Evolutionary conservation across 2,888 invertebrate species (phyloP), one percentile per base, ranked within the genome.

Genomic region (Drosophila neoperkinsi): DNA sequence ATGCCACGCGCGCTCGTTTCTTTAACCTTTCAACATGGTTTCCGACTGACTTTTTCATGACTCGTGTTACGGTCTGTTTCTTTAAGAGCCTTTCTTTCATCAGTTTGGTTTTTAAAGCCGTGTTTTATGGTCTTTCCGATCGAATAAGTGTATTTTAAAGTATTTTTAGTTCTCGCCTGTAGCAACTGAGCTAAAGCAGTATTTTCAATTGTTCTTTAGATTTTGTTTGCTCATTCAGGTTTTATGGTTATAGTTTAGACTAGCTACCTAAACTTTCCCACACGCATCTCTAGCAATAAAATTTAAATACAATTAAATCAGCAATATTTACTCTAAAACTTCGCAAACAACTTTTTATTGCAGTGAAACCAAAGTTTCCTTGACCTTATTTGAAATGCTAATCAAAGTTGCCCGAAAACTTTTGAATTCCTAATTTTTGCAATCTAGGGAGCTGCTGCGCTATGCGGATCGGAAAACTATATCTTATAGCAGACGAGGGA

Each of bases 11-110:
- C 25, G n/a, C 13, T n/a, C 71, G 16, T 25, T 16, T n/a, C 34
- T 34, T 58, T 49, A 64, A 51, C 63, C 57, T 63, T 65, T 79
- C 59, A 53, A 59, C 70, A 34, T 62, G 64, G 25, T 62, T 65
- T 50, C 21, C n/a, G 4, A 36, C 77, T 21, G 33, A 46, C 16
- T 56, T 60, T 58, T 46, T 36, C 33, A 49, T 52, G 33, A 21
- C 16, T 58, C 66, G 43, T 66, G 59, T 52, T 61, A 43, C 58
- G 31, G 11, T 9, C 16, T 18, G 3, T 4, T 11, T 18, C 11
- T 30, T 5, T 10, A 3, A 18, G n/a, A 34, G 33, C 28, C 11
- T 18, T 30, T 18, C 51, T n/a, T 30, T 51, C n/a, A 51, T n/a
- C 18, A n/a, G 28, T 6, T 6, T 3, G n/a, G 21, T 28, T 34